Conservation (phyloP, 2,113 vertebrate genomes). For the Hemibagrus wyckioides region DNA sequence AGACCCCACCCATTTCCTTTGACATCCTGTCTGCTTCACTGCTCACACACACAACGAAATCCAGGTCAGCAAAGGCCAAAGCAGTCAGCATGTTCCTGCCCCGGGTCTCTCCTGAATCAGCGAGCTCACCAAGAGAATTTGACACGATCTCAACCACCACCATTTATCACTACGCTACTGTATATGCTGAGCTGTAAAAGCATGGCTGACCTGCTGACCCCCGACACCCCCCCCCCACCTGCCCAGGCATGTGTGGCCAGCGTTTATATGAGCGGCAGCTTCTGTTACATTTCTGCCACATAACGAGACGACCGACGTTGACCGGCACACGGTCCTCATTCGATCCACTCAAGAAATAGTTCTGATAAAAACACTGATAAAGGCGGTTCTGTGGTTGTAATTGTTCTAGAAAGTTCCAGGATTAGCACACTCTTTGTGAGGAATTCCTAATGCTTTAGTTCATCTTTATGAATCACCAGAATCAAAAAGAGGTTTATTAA, state of each 20-base stretch:
- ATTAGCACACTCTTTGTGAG: not conserved
- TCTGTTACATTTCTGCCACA: not conserved
- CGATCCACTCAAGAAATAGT: not conserved
- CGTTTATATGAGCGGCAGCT: not conserved
- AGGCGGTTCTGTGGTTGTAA: not conserved
- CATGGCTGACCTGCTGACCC: constrained; percentile 11
- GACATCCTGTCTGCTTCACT: constrained; percentile 41
- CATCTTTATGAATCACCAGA: not conserved
- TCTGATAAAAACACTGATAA: not conserved
- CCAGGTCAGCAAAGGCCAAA: constrained; percentile 49
- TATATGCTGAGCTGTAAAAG: constrained; percentile 38
- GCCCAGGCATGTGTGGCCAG: not conserved
- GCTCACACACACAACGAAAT: constrained; percentile 30
- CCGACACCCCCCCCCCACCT: not conserved
- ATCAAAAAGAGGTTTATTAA: not conserved
- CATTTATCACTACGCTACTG: constrained; percentile 42
- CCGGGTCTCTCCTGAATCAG: constrained; percentile 44
- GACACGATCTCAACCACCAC: constrained; percentile 18
- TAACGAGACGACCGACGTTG: too few relatives aligned
- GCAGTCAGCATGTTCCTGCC: constrained; percentile 46
- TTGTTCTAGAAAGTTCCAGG: not conserved
- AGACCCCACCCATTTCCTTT: constrained; percentile 48
- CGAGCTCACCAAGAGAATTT: constrained; percentile 10
- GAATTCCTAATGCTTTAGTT: not conserved
- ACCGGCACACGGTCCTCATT: not conserved